A percentile compares a stretch with the other conserved stretches of the same genome.
phyloP scores from a whole-genome alignment of 2,113 vertebrate genomes.

The Carollia perspicillata region DNA sequence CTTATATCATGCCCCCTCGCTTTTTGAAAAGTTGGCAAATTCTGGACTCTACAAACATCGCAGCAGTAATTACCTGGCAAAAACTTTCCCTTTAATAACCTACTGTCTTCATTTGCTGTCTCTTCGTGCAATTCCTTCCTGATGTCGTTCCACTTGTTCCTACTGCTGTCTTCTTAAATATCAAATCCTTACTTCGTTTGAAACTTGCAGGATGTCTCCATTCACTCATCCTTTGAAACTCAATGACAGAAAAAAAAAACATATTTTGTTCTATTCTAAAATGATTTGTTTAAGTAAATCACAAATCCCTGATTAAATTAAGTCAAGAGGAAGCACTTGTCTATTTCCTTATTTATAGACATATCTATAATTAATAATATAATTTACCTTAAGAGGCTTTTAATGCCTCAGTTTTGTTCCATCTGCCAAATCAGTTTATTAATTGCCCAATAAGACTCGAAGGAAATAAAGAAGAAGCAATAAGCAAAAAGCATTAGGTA shows the following conservation, averaged over 20 bases:
- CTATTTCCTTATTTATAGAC: constrained; percentile 64
- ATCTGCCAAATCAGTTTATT: constrained; percentile 49
- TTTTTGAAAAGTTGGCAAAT: constrained; percentile 29
- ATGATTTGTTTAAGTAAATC: constrained; percentile 62
- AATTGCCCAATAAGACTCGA: constrained; percentile 59
- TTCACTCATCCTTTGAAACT: constrained; percentile 25
- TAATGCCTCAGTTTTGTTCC: constrained; percentile 51
- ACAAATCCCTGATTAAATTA: constrained; percentile 65
- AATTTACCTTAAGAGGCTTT: constrained; percentile 44
- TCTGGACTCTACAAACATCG: not conserved
- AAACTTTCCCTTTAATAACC: not conserved
- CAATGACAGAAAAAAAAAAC: constrained; percentile 18
- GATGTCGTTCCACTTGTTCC: not conserved
- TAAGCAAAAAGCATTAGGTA: not conserved
- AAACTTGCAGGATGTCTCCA: not conserved
- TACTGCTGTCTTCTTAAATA: not conserved
- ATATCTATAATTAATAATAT: constrained; percentile 64
- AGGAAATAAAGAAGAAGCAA: constrained; percentile 38
- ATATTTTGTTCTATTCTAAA: constrained; percentile 56
- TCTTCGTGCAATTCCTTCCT: not conserved
- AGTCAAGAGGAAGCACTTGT: constrained; percentile 53
- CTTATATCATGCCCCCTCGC: not conserved
- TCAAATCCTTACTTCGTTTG: not conserved
- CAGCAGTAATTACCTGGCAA: not conserved
- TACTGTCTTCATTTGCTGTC: not conserved